These are phyloP conservation scores for Aplysina aerophoba DNA, from an alignment of 37 sponge, comb jelly and placozoan genomes.

Conservation along the genomic window DNA sequence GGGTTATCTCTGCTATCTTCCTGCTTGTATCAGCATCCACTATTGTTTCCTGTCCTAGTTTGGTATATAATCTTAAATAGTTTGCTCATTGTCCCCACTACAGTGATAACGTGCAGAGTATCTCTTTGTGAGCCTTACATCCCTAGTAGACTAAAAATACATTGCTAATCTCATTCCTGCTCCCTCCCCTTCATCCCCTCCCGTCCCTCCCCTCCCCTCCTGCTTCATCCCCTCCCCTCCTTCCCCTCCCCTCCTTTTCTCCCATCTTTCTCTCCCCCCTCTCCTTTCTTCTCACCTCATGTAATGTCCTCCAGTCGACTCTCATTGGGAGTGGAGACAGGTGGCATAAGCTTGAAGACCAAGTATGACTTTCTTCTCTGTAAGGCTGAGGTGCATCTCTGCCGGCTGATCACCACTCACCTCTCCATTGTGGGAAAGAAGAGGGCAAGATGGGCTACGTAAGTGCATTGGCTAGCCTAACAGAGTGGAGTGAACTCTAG, in stretches of 20 bases:
- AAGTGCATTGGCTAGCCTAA: too few species aligned
- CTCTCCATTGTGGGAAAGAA: neutral
- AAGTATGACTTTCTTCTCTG: conserved; percentile 12
- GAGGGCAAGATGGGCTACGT: neutral
- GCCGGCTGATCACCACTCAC: neutral
- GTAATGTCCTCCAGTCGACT: neutral
- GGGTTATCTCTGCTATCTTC: too few species aligned
- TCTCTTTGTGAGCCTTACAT: neutral
- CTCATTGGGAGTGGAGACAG: conserved; percentile 36
- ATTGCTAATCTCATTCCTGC: neutral
- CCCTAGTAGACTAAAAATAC: conserved; percentile 5
- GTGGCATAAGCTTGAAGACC: conserved; percentile 4
- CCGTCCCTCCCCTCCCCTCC: neutral
- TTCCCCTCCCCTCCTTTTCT: too few species aligned
- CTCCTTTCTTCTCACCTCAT: neutral
- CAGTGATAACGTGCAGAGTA: too few species aligned
- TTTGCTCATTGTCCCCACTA: too few species aligned
- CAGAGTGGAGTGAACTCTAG: too few species aligned
- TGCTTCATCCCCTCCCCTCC: neutral
- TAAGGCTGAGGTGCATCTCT: neutral
- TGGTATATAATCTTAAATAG: too few species aligned
- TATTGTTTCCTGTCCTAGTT: too few species aligned
- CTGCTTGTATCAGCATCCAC: too few species aligned
- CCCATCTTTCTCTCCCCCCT: neutral
- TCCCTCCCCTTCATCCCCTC: too few species aligned